Conservation (phyloP, 2,888 invertebrate species). For the Gortyna flavago region DNA sequence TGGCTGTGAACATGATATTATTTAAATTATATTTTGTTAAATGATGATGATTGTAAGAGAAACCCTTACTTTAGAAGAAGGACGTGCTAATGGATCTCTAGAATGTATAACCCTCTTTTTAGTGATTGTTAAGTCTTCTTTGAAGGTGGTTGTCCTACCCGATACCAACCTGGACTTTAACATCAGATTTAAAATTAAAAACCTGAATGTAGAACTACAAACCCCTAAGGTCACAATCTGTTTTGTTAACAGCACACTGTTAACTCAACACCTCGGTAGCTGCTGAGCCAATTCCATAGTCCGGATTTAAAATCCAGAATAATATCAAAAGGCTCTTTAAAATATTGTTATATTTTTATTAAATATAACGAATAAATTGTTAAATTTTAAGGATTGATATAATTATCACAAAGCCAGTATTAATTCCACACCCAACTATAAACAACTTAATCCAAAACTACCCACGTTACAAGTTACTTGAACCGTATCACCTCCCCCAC, state of each 20-base stretch:
- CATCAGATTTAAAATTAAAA: background rate
- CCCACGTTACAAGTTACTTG: constrained; percentile 39
- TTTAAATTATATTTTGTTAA: background rate
- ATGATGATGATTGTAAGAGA: background rate
- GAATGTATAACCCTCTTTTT: background rate
- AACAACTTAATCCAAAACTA: constrained; percentile 52
- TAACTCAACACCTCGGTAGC: background rate
- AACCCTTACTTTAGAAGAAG: background rate
- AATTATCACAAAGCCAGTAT: constrained; percentile 10
- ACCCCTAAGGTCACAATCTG: background rate
- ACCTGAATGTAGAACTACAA: background rate
- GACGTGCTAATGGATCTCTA: background rate
- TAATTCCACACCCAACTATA: background rate
- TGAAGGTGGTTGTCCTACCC: background rate
- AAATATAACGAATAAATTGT: background rate
- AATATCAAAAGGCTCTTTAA: background rate
- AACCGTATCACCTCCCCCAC: constrained; percentile 60
- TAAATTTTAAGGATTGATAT: background rate
- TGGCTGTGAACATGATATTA: background rate
- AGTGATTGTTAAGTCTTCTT: background rate
- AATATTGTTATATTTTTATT: background rate
- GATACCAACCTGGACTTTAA: background rate
- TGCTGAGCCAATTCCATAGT: background rate
- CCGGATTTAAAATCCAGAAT: background rate
- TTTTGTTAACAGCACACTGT: no score